These are phyloP conservation scores for Rousettus madagascariensis DNA, from an alignment of 2,797 vertebrate genomes.

Conservation along the genomic window DNA sequence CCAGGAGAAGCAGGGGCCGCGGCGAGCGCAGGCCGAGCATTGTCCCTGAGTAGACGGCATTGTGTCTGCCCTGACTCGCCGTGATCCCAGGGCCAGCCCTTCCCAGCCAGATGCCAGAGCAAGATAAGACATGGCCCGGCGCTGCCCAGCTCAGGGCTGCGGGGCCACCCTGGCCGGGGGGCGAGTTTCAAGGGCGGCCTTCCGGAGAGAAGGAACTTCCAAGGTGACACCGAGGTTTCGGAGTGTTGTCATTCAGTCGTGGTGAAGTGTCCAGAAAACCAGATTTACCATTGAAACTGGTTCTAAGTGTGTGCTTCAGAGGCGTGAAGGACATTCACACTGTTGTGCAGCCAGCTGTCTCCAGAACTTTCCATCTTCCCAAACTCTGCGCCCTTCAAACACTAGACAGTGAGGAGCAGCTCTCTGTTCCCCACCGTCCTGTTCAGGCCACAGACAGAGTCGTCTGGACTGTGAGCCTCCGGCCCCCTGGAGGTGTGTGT, in stretches of 20 bases:
- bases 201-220: not conserved
- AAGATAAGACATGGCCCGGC: accelerated
- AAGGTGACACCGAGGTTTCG: not conserved
- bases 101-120: not conserved
- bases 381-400: not conserved
- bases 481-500: not conserved
- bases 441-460: not conserved
- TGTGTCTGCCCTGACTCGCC: not conserved
- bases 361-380: not conserved
- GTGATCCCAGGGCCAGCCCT: not conserved
- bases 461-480: not conserved
- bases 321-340: not conserved
- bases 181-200: not conserved
- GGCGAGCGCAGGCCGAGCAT: not conserved
- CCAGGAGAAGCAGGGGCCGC: not conserved
- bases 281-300: too few relatives aligned
- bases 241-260: not conserved
- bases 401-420: accelerated
- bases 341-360: not conserved
- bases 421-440: not conserved
- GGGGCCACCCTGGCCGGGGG: not conserved
- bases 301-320: not conserved
- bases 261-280: not conserved
- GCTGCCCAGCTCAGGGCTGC: accelerated
- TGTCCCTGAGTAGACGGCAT: not conserved